These are phyloP conservation scores for Gambusia affinis DNA, from an alignment of 2,113 vertebrate species.

Conservation along the genomic window DNA sequence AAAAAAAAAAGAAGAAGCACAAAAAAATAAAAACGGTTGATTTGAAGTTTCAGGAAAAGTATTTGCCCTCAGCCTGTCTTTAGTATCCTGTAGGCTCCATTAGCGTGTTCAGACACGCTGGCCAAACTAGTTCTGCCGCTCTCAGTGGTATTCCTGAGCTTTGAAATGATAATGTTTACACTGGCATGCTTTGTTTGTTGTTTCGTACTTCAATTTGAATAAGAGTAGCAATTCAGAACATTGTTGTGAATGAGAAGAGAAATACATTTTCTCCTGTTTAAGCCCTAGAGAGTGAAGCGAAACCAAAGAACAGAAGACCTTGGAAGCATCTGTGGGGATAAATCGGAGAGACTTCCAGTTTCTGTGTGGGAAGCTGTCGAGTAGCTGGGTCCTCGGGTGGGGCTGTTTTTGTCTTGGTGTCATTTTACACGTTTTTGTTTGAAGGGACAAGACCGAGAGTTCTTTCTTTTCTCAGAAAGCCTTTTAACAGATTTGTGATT, in stretches of 20 bases:
- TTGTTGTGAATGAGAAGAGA: neutral
- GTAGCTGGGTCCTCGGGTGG: constrained; percentile 14
- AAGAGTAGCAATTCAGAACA: neutral
- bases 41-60: constrained; percentile 19
- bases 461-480: neutral
- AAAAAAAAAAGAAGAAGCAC: neutral
- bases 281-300: constrained; percentile 5
- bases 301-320: neutral
- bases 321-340: neutral
- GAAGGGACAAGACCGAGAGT: constrained; percentile 29
- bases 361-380: constrained; percentile 20
- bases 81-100: constrained; percentile 26
- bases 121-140: constrained; percentile 72
- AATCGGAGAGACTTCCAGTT: neutral
- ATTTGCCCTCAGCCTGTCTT: constrained; percentile 29
- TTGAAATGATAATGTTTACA: constrained; percentile 39
- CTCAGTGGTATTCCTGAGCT: constrained; percentile 33
- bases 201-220: constrained; percentile 14
- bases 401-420: constrained; percentile 35
- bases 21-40: neutral
- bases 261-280: neutral
- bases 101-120: constrained; percentile 64
- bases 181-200: constrained; percentile 8
- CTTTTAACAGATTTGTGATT: constrained; percentile 7
- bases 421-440: constrained; percentile 49